Evolutionary conservation across 2,888 invertebrate species (phyloP).

Genomic region (Leptinotarsa rubiginosa): DNA sequence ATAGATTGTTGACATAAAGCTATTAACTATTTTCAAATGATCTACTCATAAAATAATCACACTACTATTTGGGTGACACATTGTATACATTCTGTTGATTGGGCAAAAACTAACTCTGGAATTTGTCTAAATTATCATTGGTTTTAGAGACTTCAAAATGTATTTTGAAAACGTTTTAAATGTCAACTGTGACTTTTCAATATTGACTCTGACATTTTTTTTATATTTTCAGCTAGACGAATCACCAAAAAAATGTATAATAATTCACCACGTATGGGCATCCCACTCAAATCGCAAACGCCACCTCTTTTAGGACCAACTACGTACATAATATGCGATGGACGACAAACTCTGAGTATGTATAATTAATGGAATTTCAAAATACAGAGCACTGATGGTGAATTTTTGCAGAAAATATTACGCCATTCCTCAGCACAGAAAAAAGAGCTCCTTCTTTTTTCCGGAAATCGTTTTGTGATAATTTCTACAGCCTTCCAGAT

Average conservation of each 20-base stretch:
- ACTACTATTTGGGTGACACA: no score
- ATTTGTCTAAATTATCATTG: neutral
- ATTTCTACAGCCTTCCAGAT: conserved; percentile 34
- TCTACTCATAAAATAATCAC: no score
- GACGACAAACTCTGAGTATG: conserved; percentile 27
- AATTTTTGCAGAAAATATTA: conserved; percentile 40
- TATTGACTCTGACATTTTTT: no score
- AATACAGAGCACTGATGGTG: neutral
- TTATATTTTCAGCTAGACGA: neutral
- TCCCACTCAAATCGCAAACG: conserved; percentile 30
- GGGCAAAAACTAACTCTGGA: neutral
- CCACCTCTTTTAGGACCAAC: conserved; percentile 35
- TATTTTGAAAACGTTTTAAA: neutral
- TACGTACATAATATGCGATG: conserved; percentile 35
- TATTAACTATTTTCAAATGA: no score
- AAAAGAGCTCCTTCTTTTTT: conserved; percentile 30
- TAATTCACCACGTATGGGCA: conserved; percentile 32
- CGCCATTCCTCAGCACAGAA: conserved; percentile 45
- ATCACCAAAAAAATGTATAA: conserved; percentile 31
- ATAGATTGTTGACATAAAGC: no score
- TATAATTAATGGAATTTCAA: neutral
- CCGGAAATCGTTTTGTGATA: conserved; percentile 28
- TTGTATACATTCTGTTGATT: no score
- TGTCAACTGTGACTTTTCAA: conserved; percentile 2
- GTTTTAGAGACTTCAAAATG: neutral